These are phyloP conservation scores for Amitus sp. DNA, from an alignment of 2,888 invertebrate genomes.

Conservation along the genomic window DNA sequence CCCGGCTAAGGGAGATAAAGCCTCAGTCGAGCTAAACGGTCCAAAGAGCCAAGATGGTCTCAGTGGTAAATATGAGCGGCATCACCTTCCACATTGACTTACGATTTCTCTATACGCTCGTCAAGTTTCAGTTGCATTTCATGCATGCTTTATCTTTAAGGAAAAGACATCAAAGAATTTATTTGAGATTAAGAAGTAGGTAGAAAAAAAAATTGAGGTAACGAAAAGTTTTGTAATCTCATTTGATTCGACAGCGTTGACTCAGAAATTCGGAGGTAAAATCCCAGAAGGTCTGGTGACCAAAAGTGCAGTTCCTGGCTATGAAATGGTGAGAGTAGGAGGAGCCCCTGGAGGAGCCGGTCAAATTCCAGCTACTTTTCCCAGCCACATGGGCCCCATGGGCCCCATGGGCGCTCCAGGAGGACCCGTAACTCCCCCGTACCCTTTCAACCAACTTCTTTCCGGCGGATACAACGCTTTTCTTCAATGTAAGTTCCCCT, in stretches of 20 bases:
- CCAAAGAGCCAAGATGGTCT: constrained; percentile 52
- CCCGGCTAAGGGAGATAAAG: constrained; percentile 69
- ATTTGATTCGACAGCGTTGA: constrained; percentile 51
- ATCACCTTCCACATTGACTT: no score
- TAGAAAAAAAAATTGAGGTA: no score
- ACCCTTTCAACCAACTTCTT: constrained; percentile 48
- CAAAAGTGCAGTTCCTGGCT: constrained; percentile 67
- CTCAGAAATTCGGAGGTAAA: constrained; percentile 58
- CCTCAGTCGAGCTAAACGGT: constrained; percentile 47
- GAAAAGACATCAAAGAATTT: no score
- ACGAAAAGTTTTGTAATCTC: constrained; percentile 1
- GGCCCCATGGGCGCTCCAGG: no score
- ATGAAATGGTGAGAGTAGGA: constrained; percentile 69
- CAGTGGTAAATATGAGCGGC: constrained; percentile 43
- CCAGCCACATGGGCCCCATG: constrained; percentile 63
- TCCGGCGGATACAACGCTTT: constrained; percentile 75
- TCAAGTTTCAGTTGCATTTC: no score
- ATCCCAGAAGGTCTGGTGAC: constrained; percentile 67
- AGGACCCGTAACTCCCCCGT: constrained; percentile 28
- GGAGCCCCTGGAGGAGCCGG: no score
- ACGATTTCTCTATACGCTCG: no score
- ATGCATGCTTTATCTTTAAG: no score
- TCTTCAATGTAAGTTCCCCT: constrained; percentile 78
- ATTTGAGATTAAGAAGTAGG: no score
- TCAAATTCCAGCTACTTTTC: constrained; percentile 49